Percentiles rank a stretch among this genome's conserved stretches.
Conservation (phyloP, 1,140 invertebrate species). For the Eupeodes corollae region DNA sequence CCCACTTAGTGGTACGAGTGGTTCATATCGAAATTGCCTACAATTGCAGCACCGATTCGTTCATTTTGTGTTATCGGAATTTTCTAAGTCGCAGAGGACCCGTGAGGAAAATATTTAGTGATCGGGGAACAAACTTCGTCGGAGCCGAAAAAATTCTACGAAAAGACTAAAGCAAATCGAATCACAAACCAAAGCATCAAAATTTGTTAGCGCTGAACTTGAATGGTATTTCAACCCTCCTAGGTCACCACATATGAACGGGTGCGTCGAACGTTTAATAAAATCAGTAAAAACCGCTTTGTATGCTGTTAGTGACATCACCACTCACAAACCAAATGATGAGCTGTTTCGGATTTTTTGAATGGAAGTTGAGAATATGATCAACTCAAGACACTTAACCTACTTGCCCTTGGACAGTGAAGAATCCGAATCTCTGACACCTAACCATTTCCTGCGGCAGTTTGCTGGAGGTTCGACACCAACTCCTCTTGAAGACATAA, state of each 20-base stretch:
- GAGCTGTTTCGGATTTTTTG: no score
- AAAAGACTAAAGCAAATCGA: neutral
- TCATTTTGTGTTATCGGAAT: neutral
- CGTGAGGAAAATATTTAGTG: no score
- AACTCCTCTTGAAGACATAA: no score
- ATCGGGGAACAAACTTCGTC: neutral
- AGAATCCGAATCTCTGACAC: no score
- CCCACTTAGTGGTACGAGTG: neutral
- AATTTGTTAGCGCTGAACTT: slow-evolving; percentile 1
- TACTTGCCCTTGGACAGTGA: no score
- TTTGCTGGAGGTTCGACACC: no score
- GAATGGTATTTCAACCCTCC: slow-evolving; percentile 22
- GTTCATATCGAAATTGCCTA: no score
- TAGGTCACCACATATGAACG: slow-evolving; percentile 17
- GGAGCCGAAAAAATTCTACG: neutral
- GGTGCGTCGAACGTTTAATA: slow-evolving; percentile 14
- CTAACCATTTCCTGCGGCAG: no score
- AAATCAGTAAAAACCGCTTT: slow-evolving; percentile 11
- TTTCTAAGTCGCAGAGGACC: neutral
- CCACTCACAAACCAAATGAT: no score
- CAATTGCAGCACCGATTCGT: neutral
- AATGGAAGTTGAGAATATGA: no score
- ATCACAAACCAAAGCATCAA: neutral
- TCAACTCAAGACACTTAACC: no score
- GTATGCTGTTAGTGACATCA: no score